Conservation (phyloP, 2,113 vertebrate species). For the Ondatra zibethicus region DNA sequence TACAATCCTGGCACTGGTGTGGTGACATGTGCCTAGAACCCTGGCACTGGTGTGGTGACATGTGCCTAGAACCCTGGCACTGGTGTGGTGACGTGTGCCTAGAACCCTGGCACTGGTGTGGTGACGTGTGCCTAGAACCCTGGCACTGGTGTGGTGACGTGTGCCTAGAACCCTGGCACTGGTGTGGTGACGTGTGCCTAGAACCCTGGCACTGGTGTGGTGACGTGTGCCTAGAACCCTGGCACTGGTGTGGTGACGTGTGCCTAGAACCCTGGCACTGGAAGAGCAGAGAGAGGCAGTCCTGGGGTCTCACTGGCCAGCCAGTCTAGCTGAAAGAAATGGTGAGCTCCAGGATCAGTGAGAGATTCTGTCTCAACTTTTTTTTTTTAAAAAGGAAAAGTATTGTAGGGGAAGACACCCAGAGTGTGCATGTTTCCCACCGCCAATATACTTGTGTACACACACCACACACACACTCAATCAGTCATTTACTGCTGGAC, state of each 20-base stretch:
- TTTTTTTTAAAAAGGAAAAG: not conserved
- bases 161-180: no score
- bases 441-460: no score
- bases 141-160: no score
- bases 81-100: no score
- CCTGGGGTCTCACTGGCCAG: not conserved
- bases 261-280: rapidly evolving
- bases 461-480: not conserved
- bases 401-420: not conserved
- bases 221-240: no score
- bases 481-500: not conserved
- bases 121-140: no score
- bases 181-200: no score
- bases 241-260: not conserved
- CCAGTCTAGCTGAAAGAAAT: not conserved
- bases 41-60: no score
- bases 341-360: not conserved
- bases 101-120: no score
- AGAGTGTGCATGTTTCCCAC: not conserved
- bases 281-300: not conserved
- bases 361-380: not conserved
- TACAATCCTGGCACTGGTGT: not conserved
- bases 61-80: not conserved
- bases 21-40: no score
- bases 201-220: no score